Base-by-base conservation (phyloP, 2,888 invertebrate genomes). In the Cryptus viduatorius region DNA sequence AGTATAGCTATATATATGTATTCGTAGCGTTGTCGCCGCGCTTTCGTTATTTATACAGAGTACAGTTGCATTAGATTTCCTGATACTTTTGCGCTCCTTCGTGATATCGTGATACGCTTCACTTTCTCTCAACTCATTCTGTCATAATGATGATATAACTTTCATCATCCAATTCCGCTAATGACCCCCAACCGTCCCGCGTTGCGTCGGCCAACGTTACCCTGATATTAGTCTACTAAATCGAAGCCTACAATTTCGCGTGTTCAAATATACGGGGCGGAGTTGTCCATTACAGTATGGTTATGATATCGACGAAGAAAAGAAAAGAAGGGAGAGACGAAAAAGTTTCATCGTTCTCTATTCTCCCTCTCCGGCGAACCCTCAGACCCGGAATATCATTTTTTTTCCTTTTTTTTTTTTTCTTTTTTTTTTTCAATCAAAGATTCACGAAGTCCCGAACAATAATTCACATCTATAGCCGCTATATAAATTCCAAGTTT, bases 401-500 rank as follows among this genome's bases (percentile, higher is more conserved):
- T 46, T 24, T 24, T 24, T 24, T 24, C 24, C 24, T 71, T 56
- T 46, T 24, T 71, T 56, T 46, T 24, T 16, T 42, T 37, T 16
- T 64, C 16, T 75, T 64, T 48, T 48, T 48, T 48, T 56, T 10
- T 69, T 71, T 37, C 68, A 72, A 71, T 79, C 71, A 46, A 24
- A 79, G 61, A 79, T 72, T 72, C 71, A 71, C 71, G 50, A 65
- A 79, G 61, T 42, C 64, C 37, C 29, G 50, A 24, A 19, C 42
- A 79, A 79, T 79, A 79, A 79, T 79, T 72, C 64, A 71, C 71
- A 71, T 42, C 24, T 44, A 59, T 8, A 31, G 37, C 14, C 42
- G 46, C 12, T 37, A 61, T 69, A 78, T 68, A 68, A 68, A 78
- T 71, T 69, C 76, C 69, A 82, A 82, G 67, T 82, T 78, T 67